These are phyloP conservation scores for Nyctereutes procyonoides DNA, from an alignment of 2,113 vertebrate species.

Conservation along the genomic window DNA sequence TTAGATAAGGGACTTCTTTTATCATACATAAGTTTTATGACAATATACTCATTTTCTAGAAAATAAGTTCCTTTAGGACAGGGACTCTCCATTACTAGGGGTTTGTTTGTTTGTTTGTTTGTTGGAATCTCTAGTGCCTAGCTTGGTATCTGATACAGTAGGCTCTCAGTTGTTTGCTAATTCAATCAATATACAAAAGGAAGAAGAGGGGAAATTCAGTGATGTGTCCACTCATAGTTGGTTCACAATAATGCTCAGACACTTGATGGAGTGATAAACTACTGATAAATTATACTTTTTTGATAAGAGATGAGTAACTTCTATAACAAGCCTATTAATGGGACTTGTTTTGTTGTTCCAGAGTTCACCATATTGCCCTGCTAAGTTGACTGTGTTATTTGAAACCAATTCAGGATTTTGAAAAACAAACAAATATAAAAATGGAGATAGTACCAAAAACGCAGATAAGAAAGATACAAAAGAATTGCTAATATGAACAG, in stretches of 20 bases:
- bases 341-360: not conserved
- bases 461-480: not conserved
- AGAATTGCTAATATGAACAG: not conserved
- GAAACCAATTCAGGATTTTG: not conserved
- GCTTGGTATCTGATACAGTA: not conserved
- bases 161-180: not conserved
- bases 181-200: not conserved
- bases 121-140: not conserved
- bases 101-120: not conserved
- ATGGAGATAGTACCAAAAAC: not conserved
- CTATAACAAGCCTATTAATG: not conserved
- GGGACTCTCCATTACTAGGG: not conserved
- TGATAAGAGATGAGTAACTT: not conserved
- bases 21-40: not conserved
- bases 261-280: not conserved
- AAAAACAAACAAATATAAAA: conserved; percentile 53
- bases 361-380: not conserved
- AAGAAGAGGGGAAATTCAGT: not conserved
- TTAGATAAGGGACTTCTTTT: not conserved
- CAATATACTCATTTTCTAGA: not conserved
- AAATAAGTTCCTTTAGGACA: not conserved
- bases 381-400: not conserved
- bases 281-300: not conserved
- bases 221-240: not conserved
- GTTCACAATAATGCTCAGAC: not conserved